Base-by-base conservation (phyloP, 2,888 invertebrate genomes). In the Agapetus fuscipes region DNA sequence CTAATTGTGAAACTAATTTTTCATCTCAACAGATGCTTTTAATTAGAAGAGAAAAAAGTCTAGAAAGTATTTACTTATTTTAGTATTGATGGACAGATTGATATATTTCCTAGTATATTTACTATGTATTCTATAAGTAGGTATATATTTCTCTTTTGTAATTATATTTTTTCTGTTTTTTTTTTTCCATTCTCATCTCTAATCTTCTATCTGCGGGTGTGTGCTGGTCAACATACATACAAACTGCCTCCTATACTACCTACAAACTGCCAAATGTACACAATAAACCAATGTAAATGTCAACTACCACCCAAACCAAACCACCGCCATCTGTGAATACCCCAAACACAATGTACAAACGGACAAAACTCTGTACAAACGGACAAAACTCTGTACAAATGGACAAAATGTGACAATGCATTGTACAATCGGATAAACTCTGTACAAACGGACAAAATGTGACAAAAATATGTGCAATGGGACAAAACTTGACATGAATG, bases 131-230 rank as follows among this genome's bases (percentile, higher is more conserved):
- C n/a, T 20, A 20, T 20, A 20, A 20, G 9, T 20, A 20, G 9
- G 4, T 6, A 6, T 20, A 40, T 32, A 37, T 40, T 35, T 43
- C 20, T 43, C 40, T 49, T 36, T 36, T 45, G 45, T 45, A 43
- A 45, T 37, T 45, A 45, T 43, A 69, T 68, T 66, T 63, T 66
- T 62, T 69, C 67, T 70, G 68, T 61, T 65, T 65, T 46, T 48
- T 47, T 45, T 48, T 67, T 69, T 69, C 69, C 64, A 68, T 64
- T 69, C 68, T 70, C 69, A 69, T 61, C 61, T 69, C 64, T 68
- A 69, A 68, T 68, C 66, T 66, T 40, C 41, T 34, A 26, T 40
- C 45, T 44, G 35, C 58, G 64, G n/a, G 63, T 60, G 64, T 52
- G 48, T 48, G 61, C 61, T 66, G 66, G 64, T 65, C 64, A 50